A percentile compares a stretch with the other conserved stretches of the same genome.
Conservation (phyloP, 1,140 invertebrate genomes). For the Tetragnatha versicolor region DNA sequence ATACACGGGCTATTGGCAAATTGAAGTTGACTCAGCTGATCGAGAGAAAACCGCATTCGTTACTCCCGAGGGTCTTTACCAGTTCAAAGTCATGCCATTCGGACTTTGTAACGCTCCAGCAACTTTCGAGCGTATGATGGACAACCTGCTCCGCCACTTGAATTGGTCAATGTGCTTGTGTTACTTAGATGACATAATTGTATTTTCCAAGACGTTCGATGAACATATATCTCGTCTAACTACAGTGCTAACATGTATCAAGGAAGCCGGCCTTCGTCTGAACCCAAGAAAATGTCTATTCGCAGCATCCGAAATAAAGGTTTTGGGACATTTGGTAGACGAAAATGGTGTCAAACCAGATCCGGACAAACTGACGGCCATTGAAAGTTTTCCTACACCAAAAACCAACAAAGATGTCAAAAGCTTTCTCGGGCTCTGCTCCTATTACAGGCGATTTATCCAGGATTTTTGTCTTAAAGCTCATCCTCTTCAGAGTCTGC, state of each 20-base stretch:
- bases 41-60: conserved; percentile 65
- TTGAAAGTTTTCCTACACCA: not conserved
- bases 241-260: no score
- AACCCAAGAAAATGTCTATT: conserved; percentile 53
- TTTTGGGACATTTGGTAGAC: not conserved
- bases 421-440: conserved; percentile 13
- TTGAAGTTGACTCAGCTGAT: conserved; percentile 60
- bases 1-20: conserved; percentile 66
- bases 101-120: conserved; percentile 61
- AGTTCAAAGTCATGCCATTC: conserved; percentile 63
- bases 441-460: conserved; percentile 10
- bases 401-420: not conserved
- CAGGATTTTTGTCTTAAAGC: not conserved
- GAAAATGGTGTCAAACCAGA: no score
- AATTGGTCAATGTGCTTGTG: conserved; percentile 53
- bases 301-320: conserved; percentile 11
- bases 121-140: conserved; percentile 56
- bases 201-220: conserved; percentile 60
- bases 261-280: conserved; percentile 25
- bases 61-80: conserved; percentile 63
- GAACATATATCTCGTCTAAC: not conserved
- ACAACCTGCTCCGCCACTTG: not conserved
- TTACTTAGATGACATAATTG: conserved; percentile 62
- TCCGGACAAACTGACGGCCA: no score
- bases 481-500: not conserved